Conservation (phyloP, 2,113 vertebrate genomes). For the Brevimyrus niger region DNA sequence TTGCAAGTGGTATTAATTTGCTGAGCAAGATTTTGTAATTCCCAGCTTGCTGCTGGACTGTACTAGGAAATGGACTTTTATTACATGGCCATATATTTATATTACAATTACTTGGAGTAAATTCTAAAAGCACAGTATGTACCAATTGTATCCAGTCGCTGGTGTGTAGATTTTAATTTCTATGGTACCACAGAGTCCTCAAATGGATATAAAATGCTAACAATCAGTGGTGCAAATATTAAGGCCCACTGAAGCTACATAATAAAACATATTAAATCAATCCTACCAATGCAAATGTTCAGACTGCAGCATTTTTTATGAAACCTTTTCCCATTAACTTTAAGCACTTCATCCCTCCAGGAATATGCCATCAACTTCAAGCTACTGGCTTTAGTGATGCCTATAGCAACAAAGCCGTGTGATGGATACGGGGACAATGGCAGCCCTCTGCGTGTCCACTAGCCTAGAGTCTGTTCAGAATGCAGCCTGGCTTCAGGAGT, state of each 20-base stretch:
- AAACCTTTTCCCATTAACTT: background rate
- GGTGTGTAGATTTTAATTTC: background rate
- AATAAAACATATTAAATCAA: background rate
- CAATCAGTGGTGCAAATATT: background rate
- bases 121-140: background rate
- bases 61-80: background rate
- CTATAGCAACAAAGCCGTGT: background rate
- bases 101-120: background rate
- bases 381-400: background rate
- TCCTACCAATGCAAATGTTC: background rate
- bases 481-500: background rate
- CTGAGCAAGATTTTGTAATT: background rate
- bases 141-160: background rate
- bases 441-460: background rate
- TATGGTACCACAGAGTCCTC: background rate
- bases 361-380: background rate
- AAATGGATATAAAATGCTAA: background rate
- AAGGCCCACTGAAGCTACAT: background rate
- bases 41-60: background rate
- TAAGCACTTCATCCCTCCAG: background rate
- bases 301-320: background rate
- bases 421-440: background rate
- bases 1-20: background rate
- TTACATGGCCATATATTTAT: background rate
- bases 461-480: background rate